Conservation (phyloP, 2,797 vertebrate genomes). For the Coendou prehensilis region DNA sequence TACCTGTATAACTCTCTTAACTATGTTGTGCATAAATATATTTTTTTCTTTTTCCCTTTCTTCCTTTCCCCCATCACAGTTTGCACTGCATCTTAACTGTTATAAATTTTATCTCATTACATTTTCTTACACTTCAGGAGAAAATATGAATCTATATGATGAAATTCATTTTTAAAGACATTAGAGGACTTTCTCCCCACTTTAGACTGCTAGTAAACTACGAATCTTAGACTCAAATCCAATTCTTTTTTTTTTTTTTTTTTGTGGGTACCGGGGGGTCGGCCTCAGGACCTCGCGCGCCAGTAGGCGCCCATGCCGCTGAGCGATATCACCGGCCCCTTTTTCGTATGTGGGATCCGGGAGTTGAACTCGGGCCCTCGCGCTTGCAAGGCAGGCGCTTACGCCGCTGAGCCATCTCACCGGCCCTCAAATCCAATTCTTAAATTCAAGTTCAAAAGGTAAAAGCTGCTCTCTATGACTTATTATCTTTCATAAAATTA, state of each 20-base stretch:
- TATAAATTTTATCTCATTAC: background rate
- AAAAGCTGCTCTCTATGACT: background rate
- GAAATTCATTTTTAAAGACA: constrained; percentile 30
- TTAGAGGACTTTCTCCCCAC: background rate
- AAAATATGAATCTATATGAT: background rate
- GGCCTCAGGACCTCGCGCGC: too few species aligned
- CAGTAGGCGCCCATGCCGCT: too few species aligned
- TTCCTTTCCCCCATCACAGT: background rate
- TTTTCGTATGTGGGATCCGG: too few species aligned
- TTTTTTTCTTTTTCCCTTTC: too few species aligned
- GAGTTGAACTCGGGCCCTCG: too few species aligned
- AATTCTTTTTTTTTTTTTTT: too few species aligned
- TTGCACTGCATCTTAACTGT: background rate
- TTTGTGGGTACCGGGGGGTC: too few species aligned
- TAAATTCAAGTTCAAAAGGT: constrained; percentile 41
- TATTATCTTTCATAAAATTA: constrained; percentile 47
- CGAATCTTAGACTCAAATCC: background rate
- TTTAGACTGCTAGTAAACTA: background rate
- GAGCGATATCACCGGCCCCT: too few species aligned
- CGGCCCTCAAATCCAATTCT: constrained; percentile 38
- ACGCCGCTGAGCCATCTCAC: too few species aligned
- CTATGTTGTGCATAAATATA: too few species aligned
- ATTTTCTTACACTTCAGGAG: background rate
- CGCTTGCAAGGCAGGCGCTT: too few species aligned
- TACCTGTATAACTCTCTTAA: too few species aligned